A percentile compares a stretch with the other conserved stretches of the same genome.
These are phyloP conservation scores for Hypanus sabinus DNA, from an alignment of 2,113 vertebrate genomes.

Conservation along the genomic window DNA sequence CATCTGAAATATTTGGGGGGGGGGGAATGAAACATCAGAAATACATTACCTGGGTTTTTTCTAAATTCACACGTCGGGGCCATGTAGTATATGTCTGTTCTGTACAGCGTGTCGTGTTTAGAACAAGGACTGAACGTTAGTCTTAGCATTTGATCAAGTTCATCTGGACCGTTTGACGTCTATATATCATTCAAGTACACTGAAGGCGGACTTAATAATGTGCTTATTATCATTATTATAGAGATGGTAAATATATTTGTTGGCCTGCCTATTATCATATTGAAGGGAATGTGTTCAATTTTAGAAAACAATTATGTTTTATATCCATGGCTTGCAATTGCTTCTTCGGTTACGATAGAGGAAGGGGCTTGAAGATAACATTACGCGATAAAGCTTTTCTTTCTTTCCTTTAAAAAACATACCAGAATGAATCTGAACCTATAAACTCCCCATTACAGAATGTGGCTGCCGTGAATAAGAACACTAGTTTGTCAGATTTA, in stretches of 20 bases:
- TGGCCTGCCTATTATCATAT: neutral
- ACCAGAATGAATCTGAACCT: neutral
- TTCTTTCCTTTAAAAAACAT: neutral
- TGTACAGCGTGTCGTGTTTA: constrained; percentile 52
- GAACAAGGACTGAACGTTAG: constrained; percentile 58
- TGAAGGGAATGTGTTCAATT: neutral
- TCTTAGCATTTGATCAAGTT: constrained; percentile 58
- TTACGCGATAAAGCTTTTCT: neutral
- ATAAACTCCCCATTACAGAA: neutral
- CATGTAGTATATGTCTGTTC: constrained; percentile 30
- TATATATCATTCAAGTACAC: neutral
- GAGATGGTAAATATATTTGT: neutral
- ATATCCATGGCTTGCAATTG: neutral
- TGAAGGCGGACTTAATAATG: neutral
- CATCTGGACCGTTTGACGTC: constrained; percentile 48
- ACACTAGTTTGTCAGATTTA: neutral
- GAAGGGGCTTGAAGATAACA: neutral
- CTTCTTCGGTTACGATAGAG: neutral
- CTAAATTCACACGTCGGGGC: neutral
- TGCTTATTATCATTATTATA: neutral
- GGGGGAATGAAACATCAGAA: neutral
- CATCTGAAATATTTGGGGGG: neutral
- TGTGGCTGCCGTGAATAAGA: neutral
- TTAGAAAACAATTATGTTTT: neutral
- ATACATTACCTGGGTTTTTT: neutral